Percentiles rank a stretch among this genome's conserved stretches.
These are phyloP conservation scores for Toxostoma redivivum DNA, from an alignment of 2,113 vertebrate genomes.

Conservation along the genomic window DNA sequence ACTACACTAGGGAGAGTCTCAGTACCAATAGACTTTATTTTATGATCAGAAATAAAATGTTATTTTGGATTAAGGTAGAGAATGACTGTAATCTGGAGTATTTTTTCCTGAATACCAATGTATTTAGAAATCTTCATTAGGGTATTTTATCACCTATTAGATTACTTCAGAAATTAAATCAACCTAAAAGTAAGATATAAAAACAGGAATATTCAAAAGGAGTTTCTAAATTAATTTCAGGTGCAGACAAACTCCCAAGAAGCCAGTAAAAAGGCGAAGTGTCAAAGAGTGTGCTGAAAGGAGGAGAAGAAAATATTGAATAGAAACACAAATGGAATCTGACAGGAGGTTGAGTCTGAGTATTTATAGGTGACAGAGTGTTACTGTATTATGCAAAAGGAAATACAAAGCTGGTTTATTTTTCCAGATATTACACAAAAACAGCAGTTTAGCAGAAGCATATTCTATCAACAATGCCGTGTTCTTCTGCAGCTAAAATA, in stretches of 20 bases:
- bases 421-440: neutral
- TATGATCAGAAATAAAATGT: neutral
- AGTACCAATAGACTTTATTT: neutral
- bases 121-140: neutral
- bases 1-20: neutral
- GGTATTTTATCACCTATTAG: neutral
- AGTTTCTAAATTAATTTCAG: neutral
- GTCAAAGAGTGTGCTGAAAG: neutral
- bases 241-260: neutral
- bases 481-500: neutral
- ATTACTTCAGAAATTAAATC: neutral
- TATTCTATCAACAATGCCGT: neutral
- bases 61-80: neutral
- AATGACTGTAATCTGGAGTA: neutral
- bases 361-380: slow-evolving; percentile 7
- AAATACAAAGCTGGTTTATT: neutral
- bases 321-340: slow-evolving; percentile 2
- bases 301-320: neutral
- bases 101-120: neutral
- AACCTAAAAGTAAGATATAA: neutral
- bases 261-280: neutral
- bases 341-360: neutral
- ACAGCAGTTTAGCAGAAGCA: neutral
- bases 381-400: slow-evolving; percentile 1
- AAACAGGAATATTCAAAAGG: neutral